Conservation (phyloP, 2,888 invertebrate species). For the Eilema griseolum region DNA sequence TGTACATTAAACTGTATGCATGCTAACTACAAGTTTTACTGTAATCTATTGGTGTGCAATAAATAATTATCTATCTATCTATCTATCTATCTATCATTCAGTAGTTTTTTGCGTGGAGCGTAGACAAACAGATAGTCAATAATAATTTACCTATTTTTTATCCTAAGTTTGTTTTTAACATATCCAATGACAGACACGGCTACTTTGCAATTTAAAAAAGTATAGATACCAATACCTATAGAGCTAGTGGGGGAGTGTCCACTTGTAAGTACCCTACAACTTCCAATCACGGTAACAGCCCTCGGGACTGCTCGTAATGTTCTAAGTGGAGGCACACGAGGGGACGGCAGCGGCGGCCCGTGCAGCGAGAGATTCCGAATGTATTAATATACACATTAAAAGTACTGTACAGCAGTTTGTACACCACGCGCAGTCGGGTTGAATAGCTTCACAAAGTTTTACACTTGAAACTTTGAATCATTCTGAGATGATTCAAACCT, state of each 20-base stretch:
- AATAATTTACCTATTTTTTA: too few species aligned
- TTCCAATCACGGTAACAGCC: constrained; percentile 24
- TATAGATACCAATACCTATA: not conserved
- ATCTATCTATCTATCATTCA: too few species aligned
- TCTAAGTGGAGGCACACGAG: not conserved
- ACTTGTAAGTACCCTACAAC: constrained; percentile 17
- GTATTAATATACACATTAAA: not conserved
- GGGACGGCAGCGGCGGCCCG: not conserved
- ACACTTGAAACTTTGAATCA: not conserved
- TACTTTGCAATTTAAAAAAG: not conserved
- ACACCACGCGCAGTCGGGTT: not conserved
- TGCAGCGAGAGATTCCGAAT: not conserved
- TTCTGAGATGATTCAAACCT: not conserved
- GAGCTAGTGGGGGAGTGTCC: constrained; percentile 1
- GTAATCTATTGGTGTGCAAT: too few species aligned
- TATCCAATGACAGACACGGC: too few species aligned
- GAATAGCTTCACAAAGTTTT: not conserved
- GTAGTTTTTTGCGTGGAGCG: too few species aligned
- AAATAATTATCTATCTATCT: too few species aligned
- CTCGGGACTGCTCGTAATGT: constrained; percentile 21
- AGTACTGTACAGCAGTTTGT: too few species aligned
- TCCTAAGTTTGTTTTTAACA: too few species aligned
- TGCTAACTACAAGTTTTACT: too few species aligned
- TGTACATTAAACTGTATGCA: too few species aligned
- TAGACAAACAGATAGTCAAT: too few species aligned